phyloP scores from a whole-genome alignment of 2,888 invertebrate genomes.

The Phrixothrix hirtus region DNA sequence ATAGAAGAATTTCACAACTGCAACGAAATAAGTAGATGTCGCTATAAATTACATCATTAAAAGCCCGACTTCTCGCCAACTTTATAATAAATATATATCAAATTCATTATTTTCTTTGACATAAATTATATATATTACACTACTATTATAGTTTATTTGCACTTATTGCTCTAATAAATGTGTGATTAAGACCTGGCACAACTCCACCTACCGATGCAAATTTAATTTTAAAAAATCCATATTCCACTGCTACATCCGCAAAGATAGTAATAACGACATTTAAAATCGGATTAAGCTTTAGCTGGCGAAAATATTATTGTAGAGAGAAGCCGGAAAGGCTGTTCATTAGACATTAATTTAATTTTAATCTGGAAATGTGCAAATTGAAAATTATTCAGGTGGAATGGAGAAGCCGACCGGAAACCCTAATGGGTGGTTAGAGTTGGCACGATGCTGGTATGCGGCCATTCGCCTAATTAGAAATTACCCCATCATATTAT shows the following conservation, averaged over 20 bases:
- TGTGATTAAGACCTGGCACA: conserved; percentile 13
- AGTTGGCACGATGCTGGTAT: conserved; percentile 44
- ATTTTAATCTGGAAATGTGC: conserved; percentile 51
- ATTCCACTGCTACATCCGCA: conserved; percentile 23
- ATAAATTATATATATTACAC: no score
- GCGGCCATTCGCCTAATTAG: conserved; percentile 45
- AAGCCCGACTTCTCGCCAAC: no score
- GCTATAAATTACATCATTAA: no score
- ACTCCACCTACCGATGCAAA: conserved; percentile 14
- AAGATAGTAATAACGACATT: conserved; percentile 28
- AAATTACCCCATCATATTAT: conserved; percentile 41
- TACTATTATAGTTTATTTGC: no score
- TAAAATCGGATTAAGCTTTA: conserved; percentile 34
- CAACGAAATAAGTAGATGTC: no score
- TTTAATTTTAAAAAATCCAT: conserved; percentile 22
- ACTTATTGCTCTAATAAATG: no score
- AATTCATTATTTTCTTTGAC: no score
- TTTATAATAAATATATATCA: no score
- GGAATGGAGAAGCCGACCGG: conserved; percentile 50
- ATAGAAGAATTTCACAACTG: no score
- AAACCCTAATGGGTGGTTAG: conserved; percentile 48
- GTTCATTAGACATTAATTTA: conserved; percentile 52
- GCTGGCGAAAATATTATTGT: conserved; percentile 34
- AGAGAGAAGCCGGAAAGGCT: conserved; percentile 40
- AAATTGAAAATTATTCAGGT: conserved; percentile 54